Conservation (phyloP, 1,140 invertebrate genomes). For the Cylas formicarius region DNA sequence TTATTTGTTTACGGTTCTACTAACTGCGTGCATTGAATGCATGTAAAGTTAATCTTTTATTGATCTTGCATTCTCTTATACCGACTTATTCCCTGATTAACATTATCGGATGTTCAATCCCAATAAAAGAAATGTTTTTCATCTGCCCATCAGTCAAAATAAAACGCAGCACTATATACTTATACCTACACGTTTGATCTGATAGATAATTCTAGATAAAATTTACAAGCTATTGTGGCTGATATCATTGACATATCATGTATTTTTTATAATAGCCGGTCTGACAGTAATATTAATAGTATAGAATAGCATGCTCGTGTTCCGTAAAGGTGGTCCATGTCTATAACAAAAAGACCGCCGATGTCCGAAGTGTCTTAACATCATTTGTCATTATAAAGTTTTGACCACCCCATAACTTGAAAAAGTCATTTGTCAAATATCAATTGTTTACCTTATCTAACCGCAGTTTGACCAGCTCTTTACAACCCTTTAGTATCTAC, state of each 20-base stretch:
- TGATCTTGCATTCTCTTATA: too few species aligned
- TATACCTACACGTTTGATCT: too few species aligned
- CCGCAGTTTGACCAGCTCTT: slow-evolving; percentile 21
- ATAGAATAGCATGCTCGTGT: slow-evolving; percentile 22
- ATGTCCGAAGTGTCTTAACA: slow-evolving; percentile 31
- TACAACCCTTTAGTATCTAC: slow-evolving; percentile 24
- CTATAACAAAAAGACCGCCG: slow-evolving; percentile 25
- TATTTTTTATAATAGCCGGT: slow-evolving; percentile 21
- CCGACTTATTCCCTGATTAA: too few species aligned
- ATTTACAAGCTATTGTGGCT: slow-evolving; percentile 17
- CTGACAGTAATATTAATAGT: slow-evolving; percentile 35
- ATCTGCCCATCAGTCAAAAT: slow-evolving; percentile 7
- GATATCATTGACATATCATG: slow-evolving; percentile 26
- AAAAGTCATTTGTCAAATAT: slow-evolving; percentile 35
- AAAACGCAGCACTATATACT: slow-evolving; percentile 5
- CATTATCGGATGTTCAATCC: too few species aligned
- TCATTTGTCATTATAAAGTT: slow-evolving; percentile 31
- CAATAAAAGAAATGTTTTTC: too few species aligned
- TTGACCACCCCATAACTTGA: slow-evolving; percentile 30
- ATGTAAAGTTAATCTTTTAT: too few species aligned
- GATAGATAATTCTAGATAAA: slow-evolving; percentile 21
- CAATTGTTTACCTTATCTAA: slow-evolving; percentile 31
- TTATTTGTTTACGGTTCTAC: too few species aligned
- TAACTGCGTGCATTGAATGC: too few species aligned
- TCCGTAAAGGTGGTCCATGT: slow-evolving; percentile 29